A percentile compares a stretch with the other conserved stretches of the same genome.
Evolutionary conservation across 2,113 vertebrate genomes (phyloP).

Genomic region (Hylia prasina): DNA sequence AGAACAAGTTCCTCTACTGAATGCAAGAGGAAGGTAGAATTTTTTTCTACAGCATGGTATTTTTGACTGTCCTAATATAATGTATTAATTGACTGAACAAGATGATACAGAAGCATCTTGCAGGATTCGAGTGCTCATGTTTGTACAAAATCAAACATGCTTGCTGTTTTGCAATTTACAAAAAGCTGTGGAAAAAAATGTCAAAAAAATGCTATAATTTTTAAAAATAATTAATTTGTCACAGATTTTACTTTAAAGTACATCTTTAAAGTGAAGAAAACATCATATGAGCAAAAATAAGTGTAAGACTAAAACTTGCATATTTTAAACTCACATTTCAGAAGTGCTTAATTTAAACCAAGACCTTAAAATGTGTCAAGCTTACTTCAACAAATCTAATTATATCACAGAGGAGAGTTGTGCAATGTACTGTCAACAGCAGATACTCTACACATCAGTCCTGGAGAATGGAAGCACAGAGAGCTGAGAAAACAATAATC

Average conservation of each 20-base stretch:
- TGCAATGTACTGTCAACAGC: not conserved
- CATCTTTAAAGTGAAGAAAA: not conserved
- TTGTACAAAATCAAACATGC: not conserved
- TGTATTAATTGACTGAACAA: not conserved
- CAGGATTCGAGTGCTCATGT: not conserved
- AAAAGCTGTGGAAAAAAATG: not conserved
- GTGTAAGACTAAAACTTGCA: not conserved
- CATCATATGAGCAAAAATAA: not conserved
- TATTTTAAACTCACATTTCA: not conserved
- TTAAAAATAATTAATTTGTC: not conserved
- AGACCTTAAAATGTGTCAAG: not conserved
- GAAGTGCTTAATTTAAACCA: not conserved
- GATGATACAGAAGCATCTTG: not conserved
- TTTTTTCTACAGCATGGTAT: not conserved
- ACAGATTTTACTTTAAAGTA: not conserved
- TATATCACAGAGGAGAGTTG: not conserved
- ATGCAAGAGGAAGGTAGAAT: not conserved
- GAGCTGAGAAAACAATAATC: not conserved
- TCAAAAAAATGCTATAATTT: not conserved
- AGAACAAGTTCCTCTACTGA: not conserved
- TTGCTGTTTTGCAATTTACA: not conserved
- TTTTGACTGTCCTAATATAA: not conserved
- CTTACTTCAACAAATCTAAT: not conserved
- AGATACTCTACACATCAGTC: not conserved
- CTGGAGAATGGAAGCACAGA: not conserved